Conservation (phyloP, 2,113 vertebrate genomes). For the Salvelinus namaycush region DNA sequence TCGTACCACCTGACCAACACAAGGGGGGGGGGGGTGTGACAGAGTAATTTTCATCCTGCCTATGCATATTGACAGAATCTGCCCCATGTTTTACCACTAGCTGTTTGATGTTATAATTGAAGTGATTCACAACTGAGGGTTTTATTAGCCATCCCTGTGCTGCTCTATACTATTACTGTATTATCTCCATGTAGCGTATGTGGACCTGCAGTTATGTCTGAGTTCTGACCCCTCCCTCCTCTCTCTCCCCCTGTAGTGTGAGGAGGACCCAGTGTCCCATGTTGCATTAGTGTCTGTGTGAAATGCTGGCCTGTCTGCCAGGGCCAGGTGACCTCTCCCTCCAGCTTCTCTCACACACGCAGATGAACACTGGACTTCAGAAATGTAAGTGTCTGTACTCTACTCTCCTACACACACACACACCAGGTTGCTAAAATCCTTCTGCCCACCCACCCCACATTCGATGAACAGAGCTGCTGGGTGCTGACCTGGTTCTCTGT, state of each 20-base stretch:
- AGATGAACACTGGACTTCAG: conserved; percentile 99
- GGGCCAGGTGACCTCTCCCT: conserved; percentile 98
- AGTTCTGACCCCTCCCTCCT: conserved; percentile 39
- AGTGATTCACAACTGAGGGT: conserved; percentile 65
- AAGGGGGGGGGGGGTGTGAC: background rate
- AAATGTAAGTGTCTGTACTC: conserved; percentile 88
- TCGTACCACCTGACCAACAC: background rate
- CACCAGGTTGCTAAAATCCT: conserved; percentile 48
- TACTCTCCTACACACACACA: conserved; percentile 34
- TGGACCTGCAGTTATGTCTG: conserved; percentile 57
- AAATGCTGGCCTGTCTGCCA: conserved; percentile 99
- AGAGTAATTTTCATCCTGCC: conserved; percentile 62
- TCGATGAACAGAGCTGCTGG: conserved; percentile 17
- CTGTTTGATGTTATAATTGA: conserved; percentile 72
- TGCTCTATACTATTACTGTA: conserved; percentile 7
- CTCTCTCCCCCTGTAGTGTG: conserved; percentile 77
- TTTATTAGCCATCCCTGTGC: conserved; percentile 54
- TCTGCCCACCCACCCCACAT: conserved; percentile 33
- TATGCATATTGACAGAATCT: conserved; percentile 53
- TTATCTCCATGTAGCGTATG: conserved; percentile 44
- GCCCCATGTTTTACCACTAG: background rate
- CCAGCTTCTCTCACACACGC: conserved; percentile 98
- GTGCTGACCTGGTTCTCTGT: too few relatives aligned
- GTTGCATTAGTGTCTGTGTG: conserved; percentile 94
- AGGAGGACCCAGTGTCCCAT: conserved; percentile 84